Conservation (phyloP, 2,888 invertebrate species). For the Limnephilus marmoratus region DNA sequence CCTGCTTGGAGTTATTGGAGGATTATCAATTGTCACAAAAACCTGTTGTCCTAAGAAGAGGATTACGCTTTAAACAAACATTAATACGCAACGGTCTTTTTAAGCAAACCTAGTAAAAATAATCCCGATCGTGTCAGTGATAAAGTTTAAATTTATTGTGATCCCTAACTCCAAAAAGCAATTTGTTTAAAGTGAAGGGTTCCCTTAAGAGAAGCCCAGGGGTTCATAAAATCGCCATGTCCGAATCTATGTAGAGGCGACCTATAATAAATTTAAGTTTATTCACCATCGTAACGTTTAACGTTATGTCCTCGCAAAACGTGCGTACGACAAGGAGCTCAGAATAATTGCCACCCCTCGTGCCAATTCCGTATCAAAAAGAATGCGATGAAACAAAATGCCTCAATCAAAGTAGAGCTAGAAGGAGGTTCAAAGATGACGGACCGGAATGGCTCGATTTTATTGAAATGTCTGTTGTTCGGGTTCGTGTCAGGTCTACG, state of each 20-base stretch:
- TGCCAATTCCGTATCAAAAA: not conserved
- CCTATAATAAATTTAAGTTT: conserved; percentile 60
- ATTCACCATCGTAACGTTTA: conserved; percentile 59
- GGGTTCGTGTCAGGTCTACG: not conserved
- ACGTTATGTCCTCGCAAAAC: conserved; percentile 40
- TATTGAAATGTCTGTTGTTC: not conserved
- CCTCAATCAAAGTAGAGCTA: conserved; percentile 11
- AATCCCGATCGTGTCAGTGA: not conserved
- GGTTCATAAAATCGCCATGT: conserved; percentile 46
- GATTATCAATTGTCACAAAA: not conserved
- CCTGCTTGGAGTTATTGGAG: not conserved
- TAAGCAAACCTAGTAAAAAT: not conserved
- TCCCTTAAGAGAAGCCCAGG: not conserved
- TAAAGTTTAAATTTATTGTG: not conserved
- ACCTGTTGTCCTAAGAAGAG: not conserved
- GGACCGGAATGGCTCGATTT: not conserved
- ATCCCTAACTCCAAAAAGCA: not conserved
- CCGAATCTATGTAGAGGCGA: conserved; percentile 34
- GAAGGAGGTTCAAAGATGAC: conserved; percentile 24
- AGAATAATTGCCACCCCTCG: conserved; percentile 3
- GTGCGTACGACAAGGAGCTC: conserved; percentile 53
- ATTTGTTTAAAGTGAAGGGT: conserved; percentile 3
- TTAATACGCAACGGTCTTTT: not conserved
- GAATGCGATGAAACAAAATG: conserved; percentile 5
- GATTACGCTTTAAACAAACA: not conserved